Evolutionary conservation across 1,140 invertebrate species (phyloP).

Genomic region (Leguminivora glycinivorella): DNA sequence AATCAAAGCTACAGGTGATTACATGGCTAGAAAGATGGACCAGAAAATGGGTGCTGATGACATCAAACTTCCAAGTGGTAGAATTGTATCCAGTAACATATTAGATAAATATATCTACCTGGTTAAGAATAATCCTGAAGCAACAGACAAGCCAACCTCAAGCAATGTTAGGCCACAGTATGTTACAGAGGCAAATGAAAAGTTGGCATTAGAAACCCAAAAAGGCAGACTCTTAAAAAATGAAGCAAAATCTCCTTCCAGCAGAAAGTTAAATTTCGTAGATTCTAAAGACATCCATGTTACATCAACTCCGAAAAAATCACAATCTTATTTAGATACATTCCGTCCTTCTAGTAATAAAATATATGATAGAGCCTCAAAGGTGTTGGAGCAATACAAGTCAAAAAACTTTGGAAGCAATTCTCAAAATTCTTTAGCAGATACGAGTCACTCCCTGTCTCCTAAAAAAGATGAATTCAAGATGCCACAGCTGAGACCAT

Average conservation of each 20-base stretch:
- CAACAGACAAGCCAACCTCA: neutral
- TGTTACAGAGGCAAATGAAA: neutral
- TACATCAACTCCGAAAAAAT: slow-evolving; percentile 67
- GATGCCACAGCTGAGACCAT: slow-evolving; percentile 69
- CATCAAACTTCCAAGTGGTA: slow-evolving; percentile 60
- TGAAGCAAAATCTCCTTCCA: slow-evolving; percentile 54
- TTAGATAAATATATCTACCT: slow-evolving; percentile 75
- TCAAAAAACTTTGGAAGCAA: slow-evolving; percentile 52
- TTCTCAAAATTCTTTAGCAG: slow-evolving; percentile 44
- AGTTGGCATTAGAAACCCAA: neutral
- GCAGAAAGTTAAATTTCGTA: slow-evolving; percentile 61
- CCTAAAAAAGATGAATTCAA: slow-evolving; percentile 66
- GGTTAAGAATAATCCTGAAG: slow-evolving; percentile 51
- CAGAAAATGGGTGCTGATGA: slow-evolving; percentile 48
- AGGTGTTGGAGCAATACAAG: slow-evolving; percentile 69
- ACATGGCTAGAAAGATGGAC: slow-evolving; percentile 59
- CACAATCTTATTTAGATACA: slow-evolving; percentile 43
- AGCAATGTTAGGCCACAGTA: slow-evolving; percentile 13
- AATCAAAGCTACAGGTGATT: slow-evolving; percentile 64
- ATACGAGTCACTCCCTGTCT: slow-evolving; percentile 46
- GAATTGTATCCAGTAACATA: slow-evolving; percentile 52
- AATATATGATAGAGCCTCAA: slow-evolving; percentile 64
- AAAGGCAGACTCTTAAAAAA: slow-evolving; percentile 33
- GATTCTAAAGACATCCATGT: slow-evolving; percentile 62
- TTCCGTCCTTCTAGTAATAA: slow-evolving; percentile 68